Evolutionary conservation across 2,797 vertebrate genomes (phyloP).

Genomic region (Somateria mollissima): DNA sequence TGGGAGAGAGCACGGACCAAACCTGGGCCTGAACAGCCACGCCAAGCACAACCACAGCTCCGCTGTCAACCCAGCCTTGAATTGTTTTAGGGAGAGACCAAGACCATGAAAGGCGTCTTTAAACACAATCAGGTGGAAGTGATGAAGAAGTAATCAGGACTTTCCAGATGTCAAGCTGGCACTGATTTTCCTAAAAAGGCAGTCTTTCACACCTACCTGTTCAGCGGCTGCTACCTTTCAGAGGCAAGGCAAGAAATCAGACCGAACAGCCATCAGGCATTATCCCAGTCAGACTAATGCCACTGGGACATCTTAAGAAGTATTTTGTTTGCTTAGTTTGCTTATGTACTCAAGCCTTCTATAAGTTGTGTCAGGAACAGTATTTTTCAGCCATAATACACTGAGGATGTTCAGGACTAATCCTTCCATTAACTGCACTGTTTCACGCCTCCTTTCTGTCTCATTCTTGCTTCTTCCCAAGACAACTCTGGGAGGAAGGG

Average conservation of each 20-base stretch:
- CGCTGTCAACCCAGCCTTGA: background rate
- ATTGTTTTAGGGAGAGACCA: background rate
- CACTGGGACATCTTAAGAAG: background rate
- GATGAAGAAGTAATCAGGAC: background rate
- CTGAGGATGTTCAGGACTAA: background rate
- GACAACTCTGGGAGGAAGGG: background rate
- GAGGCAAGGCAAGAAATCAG: background rate
- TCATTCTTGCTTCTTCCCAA: background rate
- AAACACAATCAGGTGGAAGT: background rate
- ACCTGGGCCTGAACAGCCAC: background rate
- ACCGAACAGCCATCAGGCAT: background rate
- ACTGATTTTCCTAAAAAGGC: background rate
- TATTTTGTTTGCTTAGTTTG: background rate
- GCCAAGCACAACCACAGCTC: background rate
- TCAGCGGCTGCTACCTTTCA: rapidly evolving
- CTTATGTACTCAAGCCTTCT: background rate
- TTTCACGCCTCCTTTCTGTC: background rate
- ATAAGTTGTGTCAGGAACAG: background rate
- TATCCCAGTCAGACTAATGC: background rate
- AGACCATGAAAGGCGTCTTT: background rate
- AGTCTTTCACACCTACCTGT: background rate
- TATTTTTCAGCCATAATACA: background rate
- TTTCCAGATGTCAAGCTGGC: background rate
- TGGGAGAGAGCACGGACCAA: background rate
- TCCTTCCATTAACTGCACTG: background rate